A percentile compares a stretch with the other conserved stretches of the same genome.
These are phyloP conservation scores for Rambutsinella grinnellia DNA, from an alignment of 2,888 invertebrate species.

Conservation along the genomic window DNA sequence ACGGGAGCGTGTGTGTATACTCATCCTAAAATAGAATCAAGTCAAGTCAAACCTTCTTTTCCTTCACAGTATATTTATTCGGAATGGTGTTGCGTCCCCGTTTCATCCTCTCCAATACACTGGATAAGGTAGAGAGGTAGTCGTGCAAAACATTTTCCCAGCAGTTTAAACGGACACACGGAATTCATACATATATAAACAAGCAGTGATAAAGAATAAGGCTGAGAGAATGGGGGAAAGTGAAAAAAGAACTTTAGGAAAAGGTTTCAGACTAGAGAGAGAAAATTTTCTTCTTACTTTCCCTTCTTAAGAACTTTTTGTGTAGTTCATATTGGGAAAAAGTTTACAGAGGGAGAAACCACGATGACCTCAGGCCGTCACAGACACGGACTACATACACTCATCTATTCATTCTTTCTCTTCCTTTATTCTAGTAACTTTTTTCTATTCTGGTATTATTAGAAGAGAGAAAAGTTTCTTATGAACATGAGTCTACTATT, in stretches of 20 bases:
- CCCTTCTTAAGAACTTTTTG: slow-evolving; percentile 6
- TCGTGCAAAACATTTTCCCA: too few relatives aligned
- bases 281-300: not conserved
- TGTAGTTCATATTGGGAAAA: slow-evolving; percentile 38
- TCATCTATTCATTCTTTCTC: slow-evolving; percentile 15
- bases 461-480: too few relatives aligned
- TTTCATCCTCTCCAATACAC: too few relatives aligned
- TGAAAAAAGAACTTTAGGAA: slow-evolving; percentile 20
- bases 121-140: too few relatives aligned
- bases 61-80: too few relatives aligned
- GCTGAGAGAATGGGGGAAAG: not conserved
- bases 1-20: too few relatives aligned
- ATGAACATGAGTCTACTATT: too few relatives aligned
- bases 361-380: slow-evolving; percentile 55
- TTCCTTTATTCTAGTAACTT: slow-evolving; percentile 5
- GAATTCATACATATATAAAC: slow-evolving; percentile 19
- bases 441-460: slow-evolving; percentile 15
- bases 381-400: slow-evolving; percentile 44
- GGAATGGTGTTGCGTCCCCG: too few relatives aligned
- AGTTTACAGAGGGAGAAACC: slow-evolving; percentile 47
- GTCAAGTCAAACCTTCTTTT: too few relatives aligned
- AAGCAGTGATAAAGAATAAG: not conserved
- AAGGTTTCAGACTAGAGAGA: too few relatives aligned
- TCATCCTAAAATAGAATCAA: too few relatives aligned
- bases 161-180: too few relatives aligned